phyloP scores from a whole-genome alignment of 2,113 vertebrate genomes.

The Neofelis nebulosa region DNA sequence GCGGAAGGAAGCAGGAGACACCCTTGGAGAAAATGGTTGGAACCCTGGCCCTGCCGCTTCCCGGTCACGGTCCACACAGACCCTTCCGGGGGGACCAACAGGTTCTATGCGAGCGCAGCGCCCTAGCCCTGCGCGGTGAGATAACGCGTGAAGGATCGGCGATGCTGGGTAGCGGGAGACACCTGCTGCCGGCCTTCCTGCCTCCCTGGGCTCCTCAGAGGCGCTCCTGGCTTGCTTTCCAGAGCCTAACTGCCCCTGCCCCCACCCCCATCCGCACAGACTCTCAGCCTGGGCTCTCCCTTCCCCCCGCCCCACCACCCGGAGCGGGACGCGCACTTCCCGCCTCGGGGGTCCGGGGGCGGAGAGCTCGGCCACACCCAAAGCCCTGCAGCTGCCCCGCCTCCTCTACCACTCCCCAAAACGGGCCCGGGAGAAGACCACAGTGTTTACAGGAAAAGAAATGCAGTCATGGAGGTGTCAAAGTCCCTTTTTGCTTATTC shows the following conservation, averaged over 20 bases:
- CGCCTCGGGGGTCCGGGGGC: neutral
- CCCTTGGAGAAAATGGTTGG: too few relatives aligned
- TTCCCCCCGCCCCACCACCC: too few relatives aligned
- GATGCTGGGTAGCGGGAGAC: neutral
- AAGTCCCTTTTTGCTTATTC: neutral
- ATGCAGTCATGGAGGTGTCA: neutral
- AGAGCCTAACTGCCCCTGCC: neutral
- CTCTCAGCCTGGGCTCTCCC: neutral
- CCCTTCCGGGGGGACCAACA: too few relatives aligned
- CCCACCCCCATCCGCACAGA: too few relatives aligned
- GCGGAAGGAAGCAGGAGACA: neutral
- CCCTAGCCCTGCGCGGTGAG: neutral
- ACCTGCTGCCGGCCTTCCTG: neutral
- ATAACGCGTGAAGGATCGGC: too few relatives aligned
- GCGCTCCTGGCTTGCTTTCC: neutral
- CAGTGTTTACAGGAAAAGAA: neutral
- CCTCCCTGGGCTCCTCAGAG: neutral
- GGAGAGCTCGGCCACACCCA: neutral
- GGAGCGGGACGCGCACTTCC: too few relatives aligned
- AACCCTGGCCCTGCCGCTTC: accelerated
- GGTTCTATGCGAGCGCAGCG: accelerated
- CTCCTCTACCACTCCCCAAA: neutral
- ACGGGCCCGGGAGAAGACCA: neutral
- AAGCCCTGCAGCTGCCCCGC: neutral
- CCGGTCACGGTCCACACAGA: neutral